Evolutionary conservation across 2,797 vertebrate genomes (phyloP).

Genomic region (Poecile montanus): DNA sequence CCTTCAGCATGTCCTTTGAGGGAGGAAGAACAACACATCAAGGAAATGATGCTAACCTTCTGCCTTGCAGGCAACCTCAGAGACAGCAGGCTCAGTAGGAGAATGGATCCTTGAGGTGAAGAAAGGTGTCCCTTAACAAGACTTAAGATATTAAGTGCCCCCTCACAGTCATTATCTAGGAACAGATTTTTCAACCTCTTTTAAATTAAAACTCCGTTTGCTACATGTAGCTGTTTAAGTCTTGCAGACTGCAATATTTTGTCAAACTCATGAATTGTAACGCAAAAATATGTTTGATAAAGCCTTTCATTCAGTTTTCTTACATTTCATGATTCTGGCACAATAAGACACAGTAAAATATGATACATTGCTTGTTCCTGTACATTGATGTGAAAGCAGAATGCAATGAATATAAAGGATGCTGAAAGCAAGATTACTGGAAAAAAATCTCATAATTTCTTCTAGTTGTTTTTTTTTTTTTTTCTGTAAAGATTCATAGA

Average conservation of each 20-base stretch:
- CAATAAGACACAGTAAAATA: constrained; percentile 22
- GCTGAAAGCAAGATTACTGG: not conserved
- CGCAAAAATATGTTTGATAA: not conserved
- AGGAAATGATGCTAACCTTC: constrained; percentile 19
- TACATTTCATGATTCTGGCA: not conserved
- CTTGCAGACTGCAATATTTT: constrained; percentile 16
- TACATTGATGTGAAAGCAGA: not conserved
- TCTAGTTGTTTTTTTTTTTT: fast-evolving
- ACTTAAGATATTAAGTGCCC: not conserved
- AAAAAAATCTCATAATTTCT: not conserved
- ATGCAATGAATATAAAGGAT: constrained; percentile 7
- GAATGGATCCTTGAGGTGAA: not conserved
- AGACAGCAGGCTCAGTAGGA: not conserved
- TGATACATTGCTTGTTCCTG: not conserved
- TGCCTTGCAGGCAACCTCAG: not conserved
- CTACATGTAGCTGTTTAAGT: constrained; percentile 4
- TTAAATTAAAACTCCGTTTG: constrained; percentile 51
- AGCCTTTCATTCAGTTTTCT: constrained; percentile 19
- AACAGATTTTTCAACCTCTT: not conserved
- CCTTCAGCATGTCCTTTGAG: not conserved
- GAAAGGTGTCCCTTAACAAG: not conserved
- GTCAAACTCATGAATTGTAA: not conserved
- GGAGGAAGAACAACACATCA: not conserved
- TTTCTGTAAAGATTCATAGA: not conserved
- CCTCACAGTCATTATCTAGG: not conserved